phyloP scores from a whole-genome alignment of 2,113 vertebrate species.

The Procavia capensis region DNA sequence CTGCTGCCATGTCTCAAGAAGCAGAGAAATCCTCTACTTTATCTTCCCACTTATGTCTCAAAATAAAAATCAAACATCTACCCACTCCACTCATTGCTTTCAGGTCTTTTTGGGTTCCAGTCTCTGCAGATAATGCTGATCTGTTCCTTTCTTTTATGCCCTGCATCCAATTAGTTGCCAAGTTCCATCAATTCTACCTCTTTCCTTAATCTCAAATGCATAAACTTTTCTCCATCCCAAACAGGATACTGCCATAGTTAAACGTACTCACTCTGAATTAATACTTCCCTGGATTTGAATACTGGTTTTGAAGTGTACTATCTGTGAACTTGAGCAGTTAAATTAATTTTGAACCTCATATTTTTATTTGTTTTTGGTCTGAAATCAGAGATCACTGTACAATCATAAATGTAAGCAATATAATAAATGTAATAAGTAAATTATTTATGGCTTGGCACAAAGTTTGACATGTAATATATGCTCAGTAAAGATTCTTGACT shows the following conservation, averaged over 20 bases:
- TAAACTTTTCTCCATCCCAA: background rate
- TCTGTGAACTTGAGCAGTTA: background rate
- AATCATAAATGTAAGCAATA: background rate
- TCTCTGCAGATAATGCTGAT: background rate
- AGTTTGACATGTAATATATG: background rate
- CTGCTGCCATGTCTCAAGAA: background rate
- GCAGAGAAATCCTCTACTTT: background rate
- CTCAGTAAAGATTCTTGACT: background rate
- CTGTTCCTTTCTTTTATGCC: background rate
- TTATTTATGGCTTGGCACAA: background rate
- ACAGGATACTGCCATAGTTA: background rate
- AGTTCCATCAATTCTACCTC: background rate
- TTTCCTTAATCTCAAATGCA: background rate
- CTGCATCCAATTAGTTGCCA: background rate
- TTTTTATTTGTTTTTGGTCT: slow-evolving; percentile 11
- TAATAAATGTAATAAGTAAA: background rate
- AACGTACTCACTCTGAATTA: background rate
- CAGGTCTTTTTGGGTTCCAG: background rate
- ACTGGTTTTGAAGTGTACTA: background rate
- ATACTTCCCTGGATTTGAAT: background rate
- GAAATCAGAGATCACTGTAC: slow-evolving; percentile 7
- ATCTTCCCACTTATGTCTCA: background rate
- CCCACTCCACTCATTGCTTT: background rate
- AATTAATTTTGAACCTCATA: background rate
- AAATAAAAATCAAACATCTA: background rate